phyloP scores from a whole-genome alignment of 2,113 vertebrate genomes.

The Bubo scandiacus region DNA sequence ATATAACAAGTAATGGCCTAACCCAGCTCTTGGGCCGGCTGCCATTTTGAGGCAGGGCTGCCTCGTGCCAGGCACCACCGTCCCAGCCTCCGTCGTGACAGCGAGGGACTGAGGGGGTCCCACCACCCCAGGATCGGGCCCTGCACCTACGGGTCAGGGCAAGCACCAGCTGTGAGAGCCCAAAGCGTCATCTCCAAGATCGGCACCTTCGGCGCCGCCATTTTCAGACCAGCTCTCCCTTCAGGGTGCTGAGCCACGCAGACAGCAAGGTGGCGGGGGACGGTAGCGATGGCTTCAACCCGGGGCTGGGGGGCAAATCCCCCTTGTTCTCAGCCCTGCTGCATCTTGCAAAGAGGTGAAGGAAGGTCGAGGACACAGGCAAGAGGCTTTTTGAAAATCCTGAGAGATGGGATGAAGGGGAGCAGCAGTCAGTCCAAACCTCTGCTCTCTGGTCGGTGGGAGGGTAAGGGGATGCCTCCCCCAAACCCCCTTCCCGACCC shows the following conservation, averaged over 20 bases:
- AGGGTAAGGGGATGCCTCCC: not conserved
- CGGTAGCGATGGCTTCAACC: fast-evolving
- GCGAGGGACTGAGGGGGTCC: not conserved
- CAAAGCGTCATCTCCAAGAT: not conserved
- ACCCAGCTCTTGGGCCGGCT: no score
- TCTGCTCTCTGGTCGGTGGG: fast-evolving
- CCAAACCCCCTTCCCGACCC: not conserved
- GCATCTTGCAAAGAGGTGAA: no score
- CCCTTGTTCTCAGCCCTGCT: not conserved
- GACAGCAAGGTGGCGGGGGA: not conserved
- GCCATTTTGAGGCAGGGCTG: no score
- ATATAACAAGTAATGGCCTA: not conserved
- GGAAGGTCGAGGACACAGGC: not conserved
- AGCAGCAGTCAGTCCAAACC: not conserved
- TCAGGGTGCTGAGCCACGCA: no score
- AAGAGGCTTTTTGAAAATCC: not conserved
- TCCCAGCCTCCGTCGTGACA: fast-evolving
- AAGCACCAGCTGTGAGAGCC: not conserved
- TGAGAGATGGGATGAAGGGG: not conserved
- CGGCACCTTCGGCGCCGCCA: not conserved
- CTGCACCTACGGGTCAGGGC: not conserved
- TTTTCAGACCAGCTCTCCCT: no score
- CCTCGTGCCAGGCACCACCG: no score
- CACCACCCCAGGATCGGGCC: fast-evolving
- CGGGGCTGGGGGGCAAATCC: not conserved